These are phyloP conservation scores for Florisuga fusca DNA, from an alignment of 2,797 vertebrate genomes.

Conservation along the genomic window DNA sequence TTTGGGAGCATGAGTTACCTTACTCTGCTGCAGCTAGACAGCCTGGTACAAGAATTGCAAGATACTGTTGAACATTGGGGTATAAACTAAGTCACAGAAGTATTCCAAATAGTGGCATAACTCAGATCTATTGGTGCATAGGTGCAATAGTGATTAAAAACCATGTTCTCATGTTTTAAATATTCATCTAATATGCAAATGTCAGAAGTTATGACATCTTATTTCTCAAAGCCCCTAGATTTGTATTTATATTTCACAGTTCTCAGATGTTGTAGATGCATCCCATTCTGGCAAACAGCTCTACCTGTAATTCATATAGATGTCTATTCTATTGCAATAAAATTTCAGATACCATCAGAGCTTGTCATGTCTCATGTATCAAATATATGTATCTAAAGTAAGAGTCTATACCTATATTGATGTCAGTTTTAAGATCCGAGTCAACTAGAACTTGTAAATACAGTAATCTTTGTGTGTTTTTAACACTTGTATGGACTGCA, in stretches of 20 bases:
- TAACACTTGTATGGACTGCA: not conserved
- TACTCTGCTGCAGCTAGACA: not conserved
- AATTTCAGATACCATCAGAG: not conserved
- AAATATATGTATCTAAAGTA: not conserved
- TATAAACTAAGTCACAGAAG: not conserved
- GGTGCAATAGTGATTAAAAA: not conserved
- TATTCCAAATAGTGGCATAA: not conserved
- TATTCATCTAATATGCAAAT: not conserved
- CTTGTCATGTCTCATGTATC: not conserved
- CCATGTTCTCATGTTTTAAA: not conserved
- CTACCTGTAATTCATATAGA: not conserved
- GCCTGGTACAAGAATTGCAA: not conserved
- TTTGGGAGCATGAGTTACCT: not conserved
- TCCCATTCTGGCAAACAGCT: not conserved
- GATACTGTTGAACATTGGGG: not conserved
- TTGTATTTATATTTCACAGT: not conserved
- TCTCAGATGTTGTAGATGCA: not conserved
- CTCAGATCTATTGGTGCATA: not conserved
- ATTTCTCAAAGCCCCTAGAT: not conserved
- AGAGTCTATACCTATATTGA: not conserved
- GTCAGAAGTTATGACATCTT: not conserved
- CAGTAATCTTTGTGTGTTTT: not conserved
- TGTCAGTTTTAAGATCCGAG: not conserved
- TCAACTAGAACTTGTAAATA: not conserved
- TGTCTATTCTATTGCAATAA: not conserved